Evolutionary conservation across 30 jellyfish, hydroid and myxozoan species (phyloP).

Genomic region (Rhopilema esculentum): DNA sequence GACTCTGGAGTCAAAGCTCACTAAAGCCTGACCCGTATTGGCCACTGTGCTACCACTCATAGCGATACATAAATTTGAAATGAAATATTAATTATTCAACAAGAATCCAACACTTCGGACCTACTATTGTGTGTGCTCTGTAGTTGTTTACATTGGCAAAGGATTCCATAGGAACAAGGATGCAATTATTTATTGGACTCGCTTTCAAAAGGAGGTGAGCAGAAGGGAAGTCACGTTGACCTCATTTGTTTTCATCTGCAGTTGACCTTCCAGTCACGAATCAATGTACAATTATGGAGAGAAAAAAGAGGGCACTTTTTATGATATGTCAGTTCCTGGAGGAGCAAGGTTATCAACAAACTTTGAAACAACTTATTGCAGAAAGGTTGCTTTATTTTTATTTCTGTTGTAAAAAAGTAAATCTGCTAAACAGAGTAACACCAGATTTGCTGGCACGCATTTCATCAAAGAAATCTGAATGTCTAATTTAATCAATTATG

Average conservation of each 20-base stretch:
- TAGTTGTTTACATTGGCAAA: conserved; percentile 33
- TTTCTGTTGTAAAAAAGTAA: too few species aligned
- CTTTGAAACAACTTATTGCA: conserved; percentile 16
- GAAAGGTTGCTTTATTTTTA: conserved; percentile 14
- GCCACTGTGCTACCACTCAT: conserved; percentile 21
- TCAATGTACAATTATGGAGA: background rate
- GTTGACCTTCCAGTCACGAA: background rate
- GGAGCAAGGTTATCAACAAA: conserved; percentile 28
- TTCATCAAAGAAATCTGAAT: too few species aligned
- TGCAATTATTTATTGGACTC: conserved; percentile 20
- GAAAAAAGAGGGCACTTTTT: conserved; percentile 9
- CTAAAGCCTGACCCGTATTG: conserved; percentile 3
- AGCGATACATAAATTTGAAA: background rate
- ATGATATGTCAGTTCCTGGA: conserved; percentile 26
- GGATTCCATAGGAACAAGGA: conserved; percentile 54
- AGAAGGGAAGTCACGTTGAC: background rate
- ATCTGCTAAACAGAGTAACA: too few species aligned
- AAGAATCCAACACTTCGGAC: background rate
- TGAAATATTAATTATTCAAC: conserved; percentile 7
- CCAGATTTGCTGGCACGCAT: too few species aligned
- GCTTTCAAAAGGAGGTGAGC: conserved; percentile 13
- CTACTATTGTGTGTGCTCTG: background rate
- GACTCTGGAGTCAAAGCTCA: conserved; percentile 54
- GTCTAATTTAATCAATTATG: too few species aligned
- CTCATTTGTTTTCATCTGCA: background rate